These are phyloP conservation scores for Ophonus ardosiacus DNA, from an alignment of 2,888 invertebrate genomes.

Conservation along the genomic window DNA sequence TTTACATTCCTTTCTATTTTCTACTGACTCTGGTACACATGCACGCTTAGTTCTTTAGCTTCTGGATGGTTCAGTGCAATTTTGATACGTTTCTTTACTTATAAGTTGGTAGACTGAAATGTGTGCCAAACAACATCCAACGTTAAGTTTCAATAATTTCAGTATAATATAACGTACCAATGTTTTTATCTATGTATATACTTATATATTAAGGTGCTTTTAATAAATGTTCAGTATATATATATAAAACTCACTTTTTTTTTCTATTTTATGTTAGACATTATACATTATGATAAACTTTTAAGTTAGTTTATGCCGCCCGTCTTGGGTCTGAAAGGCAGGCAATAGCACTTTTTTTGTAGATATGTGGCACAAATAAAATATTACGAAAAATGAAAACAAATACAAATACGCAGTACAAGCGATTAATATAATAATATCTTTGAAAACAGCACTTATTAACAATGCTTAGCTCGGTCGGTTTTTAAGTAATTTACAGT, in stretches of 20 bases:
- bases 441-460: too few relatives aligned
- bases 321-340: too few relatives aligned
- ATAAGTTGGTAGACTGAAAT: constrained; percentile 63
- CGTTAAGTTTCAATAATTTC: constrained; percentile 47
- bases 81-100: constrained; percentile 47
- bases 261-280: neutral
- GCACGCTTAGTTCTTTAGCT: constrained; percentile 38
- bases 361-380: too few relatives aligned
- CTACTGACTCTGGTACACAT: constrained; percentile 22
- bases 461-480: too few relatives aligned
- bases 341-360: too few relatives aligned
- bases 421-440: too few relatives aligned
- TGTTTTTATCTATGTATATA: constrained; percentile 57
- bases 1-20: constrained; percentile 57
- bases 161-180: constrained; percentile 41
- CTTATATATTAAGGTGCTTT: constrained; percentile 55
- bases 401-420: too few relatives aligned
- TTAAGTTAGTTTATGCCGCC: too few relatives aligned
- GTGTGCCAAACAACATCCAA: constrained; percentile 57
- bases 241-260: neutral
- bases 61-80: constrained; percentile 53
- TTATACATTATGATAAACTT: too few relatives aligned
- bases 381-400: too few relatives aligned
- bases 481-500: too few relatives aligned
- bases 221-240: constrained; percentile 51